A percentile compares a stretch with the other conserved stretches of the same genome.
These are phyloP conservation scores for Cossypha heuglini DNA, from an alignment of 2,797 vertebrate genomes.

Conservation along the genomic window DNA sequence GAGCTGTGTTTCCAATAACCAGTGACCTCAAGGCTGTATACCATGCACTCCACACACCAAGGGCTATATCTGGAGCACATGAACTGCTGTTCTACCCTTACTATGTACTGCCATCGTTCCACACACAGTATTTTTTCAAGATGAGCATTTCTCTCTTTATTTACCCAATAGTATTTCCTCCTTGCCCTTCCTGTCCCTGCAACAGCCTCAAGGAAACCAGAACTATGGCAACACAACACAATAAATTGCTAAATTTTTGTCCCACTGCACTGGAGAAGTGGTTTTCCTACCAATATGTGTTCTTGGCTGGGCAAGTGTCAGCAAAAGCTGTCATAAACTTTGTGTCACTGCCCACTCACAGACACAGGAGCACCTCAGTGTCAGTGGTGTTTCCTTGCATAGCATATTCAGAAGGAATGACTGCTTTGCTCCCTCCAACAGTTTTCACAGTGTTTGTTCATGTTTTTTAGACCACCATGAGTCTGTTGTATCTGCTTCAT, in stretches of 20 bases:
- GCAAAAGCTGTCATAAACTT: rapidly evolving
- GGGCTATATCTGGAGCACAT: neutral
- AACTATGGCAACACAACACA: neutral
- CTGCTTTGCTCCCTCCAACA: neutral
- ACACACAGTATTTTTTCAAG: neutral
- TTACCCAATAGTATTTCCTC: neutral
- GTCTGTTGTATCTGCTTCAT: neutral
- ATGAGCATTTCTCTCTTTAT: neutral
- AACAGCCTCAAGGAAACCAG: neutral
- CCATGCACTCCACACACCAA: rapidly evolving
- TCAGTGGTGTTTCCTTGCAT: neutral
- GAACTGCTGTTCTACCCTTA: neutral
- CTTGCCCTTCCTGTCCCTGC: neutral
- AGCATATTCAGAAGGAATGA: neutral
- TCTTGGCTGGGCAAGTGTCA: neutral
- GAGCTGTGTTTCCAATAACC: neutral
- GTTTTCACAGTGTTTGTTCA: neutral
- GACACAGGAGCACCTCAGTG: neutral
- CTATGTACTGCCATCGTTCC: neutral
- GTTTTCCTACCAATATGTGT: neutral
- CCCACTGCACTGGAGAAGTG: neutral
- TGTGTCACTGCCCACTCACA: neutral
- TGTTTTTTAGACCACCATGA: neutral
- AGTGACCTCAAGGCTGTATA: neutral
- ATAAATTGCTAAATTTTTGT: neutral